Evolutionary conservation across 2,888 invertebrate genomes (phyloP).

Genomic region (Erebia aethiops): DNA sequence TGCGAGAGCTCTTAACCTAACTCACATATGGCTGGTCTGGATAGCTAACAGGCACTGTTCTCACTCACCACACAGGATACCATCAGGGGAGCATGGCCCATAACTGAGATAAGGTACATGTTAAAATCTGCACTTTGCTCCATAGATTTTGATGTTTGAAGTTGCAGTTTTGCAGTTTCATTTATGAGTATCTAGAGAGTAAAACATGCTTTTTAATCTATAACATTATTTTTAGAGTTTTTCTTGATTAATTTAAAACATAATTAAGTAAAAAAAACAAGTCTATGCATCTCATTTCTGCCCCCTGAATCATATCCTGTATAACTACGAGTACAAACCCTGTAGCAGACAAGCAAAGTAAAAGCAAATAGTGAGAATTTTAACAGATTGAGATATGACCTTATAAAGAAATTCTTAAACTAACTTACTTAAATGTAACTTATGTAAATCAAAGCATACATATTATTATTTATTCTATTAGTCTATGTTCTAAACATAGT

Average conservation of each 20-base stretch:
- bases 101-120: too few species aligned
- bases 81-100: not conserved
- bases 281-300: not conserved
- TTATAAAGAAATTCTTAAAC: not conserved
- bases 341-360: not conserved
- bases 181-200: too few species aligned
- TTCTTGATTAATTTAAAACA: too few species aligned
- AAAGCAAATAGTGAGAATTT: not conserved
- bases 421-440: not conserved
- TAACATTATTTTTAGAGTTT: too few species aligned
- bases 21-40: not conserved
- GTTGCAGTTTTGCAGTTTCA: too few species aligned
- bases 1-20: conserved; percentile 8
- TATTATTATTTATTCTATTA: conserved; percentile 5
- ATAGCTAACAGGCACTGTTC: not conserved
- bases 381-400: not conserved
- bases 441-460: conserved; percentile 21
- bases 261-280: too few species aligned
- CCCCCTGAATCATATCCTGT: not conserved
- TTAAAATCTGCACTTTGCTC: too few species aligned
- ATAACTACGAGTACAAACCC: not conserved
- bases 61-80: not conserved
- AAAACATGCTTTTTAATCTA: too few species aligned
- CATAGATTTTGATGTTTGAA: too few species aligned
- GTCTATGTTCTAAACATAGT: conserved; percentile 15